A percentile compares a stretch with the other conserved stretches of the same genome.
These are phyloP conservation scores for Corythornis cristatus DNA, from an alignment of 2,113 vertebrate genomes.

Conservation along the genomic window DNA sequence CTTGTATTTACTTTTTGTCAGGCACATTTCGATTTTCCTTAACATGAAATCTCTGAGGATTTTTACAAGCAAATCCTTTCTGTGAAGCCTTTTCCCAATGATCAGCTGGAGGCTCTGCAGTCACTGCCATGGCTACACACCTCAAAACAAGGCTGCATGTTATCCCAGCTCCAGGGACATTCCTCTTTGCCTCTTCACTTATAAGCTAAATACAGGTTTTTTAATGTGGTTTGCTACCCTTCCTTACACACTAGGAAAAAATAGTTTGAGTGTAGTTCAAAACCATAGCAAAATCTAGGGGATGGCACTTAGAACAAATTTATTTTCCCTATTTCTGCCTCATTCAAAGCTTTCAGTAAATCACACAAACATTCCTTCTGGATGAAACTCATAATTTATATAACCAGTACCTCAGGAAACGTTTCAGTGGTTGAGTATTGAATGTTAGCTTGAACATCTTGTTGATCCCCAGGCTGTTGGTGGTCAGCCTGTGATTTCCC, in stretches of 20 bases:
- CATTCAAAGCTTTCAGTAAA: background rate
- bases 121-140: background rate
- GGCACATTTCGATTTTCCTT: background rate
- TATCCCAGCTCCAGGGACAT: background rate
- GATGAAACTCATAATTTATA: background rate
- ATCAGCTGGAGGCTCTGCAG: accelerated
- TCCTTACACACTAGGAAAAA: background rate
- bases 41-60: background rate
- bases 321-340: background rate
- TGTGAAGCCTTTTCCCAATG: background rate
- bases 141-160: accelerated
- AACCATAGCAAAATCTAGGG: background rate
- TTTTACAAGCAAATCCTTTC: background rate
- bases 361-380: background rate
- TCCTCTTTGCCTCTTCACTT: background rate
- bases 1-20: background rate
- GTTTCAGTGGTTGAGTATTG: background rate
- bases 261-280: background rate
- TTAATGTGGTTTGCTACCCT: background rate
- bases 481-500: background rate
- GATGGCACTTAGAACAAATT: background rate
- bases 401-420: background rate
- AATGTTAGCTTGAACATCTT: background rate
- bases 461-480: background rate
- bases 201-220: background rate